Evolutionary conservation across 2,113 vertebrate species (phyloP), one percentile per base, ranked within the genome.

Genomic region (Alectura lathami): DNA sequence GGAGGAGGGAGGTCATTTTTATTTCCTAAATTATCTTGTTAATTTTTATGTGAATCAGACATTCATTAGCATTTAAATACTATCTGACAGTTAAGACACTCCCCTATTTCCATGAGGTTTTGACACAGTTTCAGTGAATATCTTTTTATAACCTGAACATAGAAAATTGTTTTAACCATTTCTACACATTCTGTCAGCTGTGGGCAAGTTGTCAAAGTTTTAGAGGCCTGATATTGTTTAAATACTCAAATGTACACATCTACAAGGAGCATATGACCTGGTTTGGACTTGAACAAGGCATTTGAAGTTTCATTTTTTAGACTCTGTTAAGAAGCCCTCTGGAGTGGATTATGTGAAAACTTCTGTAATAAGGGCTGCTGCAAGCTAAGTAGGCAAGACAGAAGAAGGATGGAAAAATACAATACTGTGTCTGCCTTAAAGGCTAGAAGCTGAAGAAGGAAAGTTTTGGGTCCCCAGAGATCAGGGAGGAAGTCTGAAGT

Each of bases 61-160:
- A 81, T 83, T 84, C 60, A 96, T 95, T 95, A 94, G 34, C 96
- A 96, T 96, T 96, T 94, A 91, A 96, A 95, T 94, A 56, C 80
- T 68, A 81, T 82, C 24, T 95, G 96, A 96, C 92, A 89, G 95
- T 96, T 96, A 89, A 93, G 92, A 83, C 63, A 90, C 88, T 96
- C 91, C 93, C 85, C 27, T 86, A 48, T 94, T 96, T 96, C 78
- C 66, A 38, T 83, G 67, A 93, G 77, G 80, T 85, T 94, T 90
- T 94, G 86, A 92, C 89, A 91, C 12, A 63, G 23, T 91, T 97
- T 75, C 43, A 64, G 21, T 66, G 83, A 95, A 75, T 90, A 68
- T 72, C 67, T 94, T 93, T 95, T 86, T 91, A 83, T 95, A 93
- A 84, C 51, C 32, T 79, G 53, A 69, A 83, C 74, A 42, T 84